Percentiles rank a stretch among this genome's conserved stretches.
phyloP scores from a whole-genome alignment of 2,113 vertebrate genomes.

The Cinclus mexicanus region DNA sequence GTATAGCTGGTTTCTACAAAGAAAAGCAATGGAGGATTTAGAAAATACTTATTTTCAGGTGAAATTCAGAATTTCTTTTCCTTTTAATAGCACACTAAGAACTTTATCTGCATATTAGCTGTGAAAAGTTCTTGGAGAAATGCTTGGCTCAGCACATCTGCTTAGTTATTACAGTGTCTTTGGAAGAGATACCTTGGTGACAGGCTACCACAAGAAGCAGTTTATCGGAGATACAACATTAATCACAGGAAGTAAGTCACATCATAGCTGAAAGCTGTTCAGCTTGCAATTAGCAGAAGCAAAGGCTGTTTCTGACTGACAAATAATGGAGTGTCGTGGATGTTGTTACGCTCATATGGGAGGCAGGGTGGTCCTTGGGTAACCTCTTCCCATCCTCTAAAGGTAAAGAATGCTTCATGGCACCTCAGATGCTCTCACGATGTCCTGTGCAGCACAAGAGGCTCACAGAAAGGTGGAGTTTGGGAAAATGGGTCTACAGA shows the following conservation, averaged over 20 bases:
- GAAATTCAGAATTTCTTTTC: not conserved
- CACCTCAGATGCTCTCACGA: not conserved
- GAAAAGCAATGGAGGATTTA: not conserved
- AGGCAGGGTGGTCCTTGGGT: not conserved
- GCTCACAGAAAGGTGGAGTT: not conserved
- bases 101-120: not conserved
- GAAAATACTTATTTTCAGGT: not conserved
- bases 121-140: not conserved
- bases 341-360: rapidly evolving
- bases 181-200: not conserved
- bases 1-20: conserved; percentile 65
- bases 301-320: not conserved
- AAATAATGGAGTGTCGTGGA: rapidly evolving
- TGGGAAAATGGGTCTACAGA: not conserved
- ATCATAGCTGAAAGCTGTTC: not conserved
- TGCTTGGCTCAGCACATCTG: not conserved
- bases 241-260: not conserved
- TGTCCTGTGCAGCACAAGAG: not conserved
- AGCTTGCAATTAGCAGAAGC: not conserved
- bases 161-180: not conserved
- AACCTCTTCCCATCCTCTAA: not conserved
- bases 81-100: not conserved
- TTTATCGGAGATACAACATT: not conserved
- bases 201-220: not conserved
- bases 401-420: not conserved